A percentile compares a stretch with the other conserved stretches of the same genome.
Evolutionary conservation across 2,113 vertebrate genomes (phyloP).

Genomic region (Castor canadensis): DNA sequence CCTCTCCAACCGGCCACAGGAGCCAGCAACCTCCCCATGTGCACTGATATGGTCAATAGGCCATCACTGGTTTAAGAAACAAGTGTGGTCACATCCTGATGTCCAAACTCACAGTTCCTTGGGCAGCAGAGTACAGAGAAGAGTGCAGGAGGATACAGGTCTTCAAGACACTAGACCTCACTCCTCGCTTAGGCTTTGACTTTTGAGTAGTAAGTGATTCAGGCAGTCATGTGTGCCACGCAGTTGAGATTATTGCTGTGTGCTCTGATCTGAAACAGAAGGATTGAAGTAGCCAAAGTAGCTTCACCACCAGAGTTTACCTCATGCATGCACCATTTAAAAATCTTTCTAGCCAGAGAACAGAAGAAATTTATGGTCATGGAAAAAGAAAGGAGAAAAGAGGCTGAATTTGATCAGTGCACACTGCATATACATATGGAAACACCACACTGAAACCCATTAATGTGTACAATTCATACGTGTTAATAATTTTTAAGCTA

Average conservation of each 20-base stretch:
- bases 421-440: no score
- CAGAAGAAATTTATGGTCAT: not conserved
- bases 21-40: not conserved
- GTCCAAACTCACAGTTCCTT: not conserved
- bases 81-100: accelerated
- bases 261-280: not conserved
- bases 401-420: not conserved
- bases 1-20: not conserved
- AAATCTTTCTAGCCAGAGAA: not conserved
- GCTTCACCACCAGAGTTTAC: not conserved
- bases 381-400: not conserved
- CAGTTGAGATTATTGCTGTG: not conserved
- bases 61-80: not conserved
- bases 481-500: not conserved
- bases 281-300: not conserved
- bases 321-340: not conserved
- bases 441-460: not conserved
- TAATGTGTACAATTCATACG: not conserved
- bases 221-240: accelerated
- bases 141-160: not conserved
- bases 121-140: not conserved
- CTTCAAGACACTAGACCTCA: no score
- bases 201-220: not conserved
- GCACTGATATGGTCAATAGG: not conserved
- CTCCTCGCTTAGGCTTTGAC: not conserved